phyloP scores from a whole-genome alignment of 2,113 vertebrate genomes.

The Melanostigma gelatinosum region DNA sequence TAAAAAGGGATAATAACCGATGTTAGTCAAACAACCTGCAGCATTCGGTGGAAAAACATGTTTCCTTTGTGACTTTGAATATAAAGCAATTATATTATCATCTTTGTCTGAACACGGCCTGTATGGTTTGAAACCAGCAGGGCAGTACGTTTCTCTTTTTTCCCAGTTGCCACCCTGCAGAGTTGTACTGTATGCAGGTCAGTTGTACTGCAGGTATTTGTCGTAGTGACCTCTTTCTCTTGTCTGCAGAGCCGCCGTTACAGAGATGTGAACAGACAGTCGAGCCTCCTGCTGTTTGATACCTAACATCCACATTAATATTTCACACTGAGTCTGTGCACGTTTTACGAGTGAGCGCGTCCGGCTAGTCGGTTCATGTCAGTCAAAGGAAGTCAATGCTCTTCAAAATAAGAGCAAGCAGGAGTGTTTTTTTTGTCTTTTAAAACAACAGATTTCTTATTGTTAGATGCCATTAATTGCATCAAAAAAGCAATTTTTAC shows the following conservation, averaged over 20 bases:
- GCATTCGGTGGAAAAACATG: neutral
- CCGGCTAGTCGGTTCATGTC: constrained; percentile 4
- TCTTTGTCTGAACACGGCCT: neutral
- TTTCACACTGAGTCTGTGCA: constrained; percentile 18
- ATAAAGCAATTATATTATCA: neutral
- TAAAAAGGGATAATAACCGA: too few relatives aligned
- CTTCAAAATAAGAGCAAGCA: constrained; percentile 35
- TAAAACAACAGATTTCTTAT: neutral
- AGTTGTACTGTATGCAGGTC: constrained; percentile 45
- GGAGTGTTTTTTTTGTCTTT: neutral
- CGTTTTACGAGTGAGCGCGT: neutral
- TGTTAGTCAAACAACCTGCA: neutral
- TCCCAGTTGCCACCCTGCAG: constrained; percentile 25
- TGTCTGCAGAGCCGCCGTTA: constrained; percentile 13
- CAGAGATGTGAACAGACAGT: constrained; percentile 47
- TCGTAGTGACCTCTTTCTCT: constrained; percentile 66
- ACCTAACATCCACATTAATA: constrained; percentile 46
- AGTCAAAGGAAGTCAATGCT: neutral
- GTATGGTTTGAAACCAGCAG: constrained; percentile 28
- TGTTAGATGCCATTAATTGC: neutral
- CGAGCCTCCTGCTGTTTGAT: constrained; percentile 31
- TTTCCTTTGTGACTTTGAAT: neutral
- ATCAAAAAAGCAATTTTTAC: neutral
- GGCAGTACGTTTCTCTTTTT: constrained; percentile 2
- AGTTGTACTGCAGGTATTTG: constrained; percentile 62